phyloP scores from a whole-genome alignment of 2,888 invertebrate genomes.

The Macropis europaea region DNA sequence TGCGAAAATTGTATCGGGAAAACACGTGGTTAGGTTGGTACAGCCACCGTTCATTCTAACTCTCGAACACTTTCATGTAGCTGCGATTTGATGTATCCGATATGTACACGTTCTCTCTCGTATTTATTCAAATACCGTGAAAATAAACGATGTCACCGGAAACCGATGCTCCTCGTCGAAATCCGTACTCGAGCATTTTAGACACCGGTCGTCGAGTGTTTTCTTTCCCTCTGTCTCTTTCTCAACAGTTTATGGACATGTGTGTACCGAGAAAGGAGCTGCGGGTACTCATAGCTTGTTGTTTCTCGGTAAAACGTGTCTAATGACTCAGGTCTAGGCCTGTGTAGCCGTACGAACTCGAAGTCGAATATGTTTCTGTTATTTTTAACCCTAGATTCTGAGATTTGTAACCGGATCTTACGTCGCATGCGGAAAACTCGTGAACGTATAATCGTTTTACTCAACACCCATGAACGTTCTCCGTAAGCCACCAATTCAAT shows the following conservation, averaged over 20 bases:
- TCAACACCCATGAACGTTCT: too few relatives aligned
- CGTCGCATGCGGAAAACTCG: too few relatives aligned
- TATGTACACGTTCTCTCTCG: background rate
- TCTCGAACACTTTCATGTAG: constrained; percentile 15
- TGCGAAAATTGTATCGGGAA: constrained; percentile 24
- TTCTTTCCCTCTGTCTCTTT: background rate
- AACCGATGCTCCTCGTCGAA: background rate
- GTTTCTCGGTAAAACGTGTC: background rate
- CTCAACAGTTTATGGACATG: too few relatives aligned
- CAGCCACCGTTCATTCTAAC: background rate
- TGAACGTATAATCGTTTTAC: too few relatives aligned
- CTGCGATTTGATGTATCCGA: constrained; percentile 5
- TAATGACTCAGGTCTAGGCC: background rate
- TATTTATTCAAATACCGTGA: constrained; percentile 24
- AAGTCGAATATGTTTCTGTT: too few relatives aligned
- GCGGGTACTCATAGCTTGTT: background rate
- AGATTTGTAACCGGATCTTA: too few relatives aligned
- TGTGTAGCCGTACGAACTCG: too few relatives aligned
- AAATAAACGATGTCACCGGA: constrained; percentile 14
- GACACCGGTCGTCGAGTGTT: background rate
- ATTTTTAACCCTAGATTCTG: too few relatives aligned
- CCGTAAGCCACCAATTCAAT: too few relatives aligned
- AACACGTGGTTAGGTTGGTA: constrained; percentile 14
- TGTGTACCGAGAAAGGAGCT: too few relatives aligned
- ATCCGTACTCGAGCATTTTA: background rate